Conservation (phyloP, 2,797 vertebrate genomes). For the Macropus fuliginosus region DNA sequence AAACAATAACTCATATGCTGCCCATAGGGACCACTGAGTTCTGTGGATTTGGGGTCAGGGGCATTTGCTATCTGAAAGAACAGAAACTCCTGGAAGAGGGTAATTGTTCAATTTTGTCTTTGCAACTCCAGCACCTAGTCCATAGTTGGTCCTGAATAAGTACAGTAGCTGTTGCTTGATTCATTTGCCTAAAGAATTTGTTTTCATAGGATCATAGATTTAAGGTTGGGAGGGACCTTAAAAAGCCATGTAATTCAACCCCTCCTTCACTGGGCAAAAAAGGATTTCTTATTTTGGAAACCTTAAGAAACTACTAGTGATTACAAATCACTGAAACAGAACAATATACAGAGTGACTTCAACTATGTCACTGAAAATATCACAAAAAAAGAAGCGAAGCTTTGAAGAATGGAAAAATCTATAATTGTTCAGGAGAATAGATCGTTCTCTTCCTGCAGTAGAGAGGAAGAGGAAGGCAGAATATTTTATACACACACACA, state of each 20-base stretch:
- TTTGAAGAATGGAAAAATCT: not conserved
- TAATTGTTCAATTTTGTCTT: not conserved
- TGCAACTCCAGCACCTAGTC: not conserved
- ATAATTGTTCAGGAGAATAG: not conserved
- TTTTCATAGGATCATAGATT: not conserved
- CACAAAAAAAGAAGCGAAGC: not conserved
- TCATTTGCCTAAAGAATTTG: not conserved
- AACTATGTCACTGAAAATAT: not conserved
- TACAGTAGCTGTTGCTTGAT: not conserved
- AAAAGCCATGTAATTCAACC: not conserved
- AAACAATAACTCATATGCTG: not conserved
- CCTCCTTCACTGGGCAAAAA: not conserved
- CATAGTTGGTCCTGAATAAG: not conserved
- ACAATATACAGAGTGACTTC: not conserved
- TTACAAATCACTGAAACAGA: not conserved
- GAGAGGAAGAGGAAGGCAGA: not conserved
- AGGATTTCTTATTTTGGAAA: not conserved
- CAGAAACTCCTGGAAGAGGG: not conserved
- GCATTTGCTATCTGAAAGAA: not conserved
- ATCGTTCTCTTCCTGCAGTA: not conserved
- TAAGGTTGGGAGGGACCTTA: not conserved
- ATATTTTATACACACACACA: not conserved
- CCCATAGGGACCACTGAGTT: not conserved
- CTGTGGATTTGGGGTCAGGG: not conserved
- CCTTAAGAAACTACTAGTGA: not conserved